phyloP scores from a whole-genome alignment of 2,797 vertebrate species.

The Apodemus agrarius region DNA sequence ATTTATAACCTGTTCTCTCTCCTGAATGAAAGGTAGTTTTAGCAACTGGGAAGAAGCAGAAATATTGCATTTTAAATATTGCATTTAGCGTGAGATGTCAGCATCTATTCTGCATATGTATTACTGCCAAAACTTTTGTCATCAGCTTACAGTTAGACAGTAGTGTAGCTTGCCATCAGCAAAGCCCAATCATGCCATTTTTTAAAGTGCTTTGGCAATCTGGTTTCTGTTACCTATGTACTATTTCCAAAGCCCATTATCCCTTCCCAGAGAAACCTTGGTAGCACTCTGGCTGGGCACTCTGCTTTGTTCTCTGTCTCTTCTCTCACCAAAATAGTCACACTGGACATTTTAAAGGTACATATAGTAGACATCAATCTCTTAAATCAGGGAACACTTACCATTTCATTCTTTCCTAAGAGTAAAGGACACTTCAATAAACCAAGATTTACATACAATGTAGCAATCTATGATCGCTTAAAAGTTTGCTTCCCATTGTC shows the following conservation, averaged over 20 bases:
- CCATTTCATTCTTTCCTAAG: not conserved
- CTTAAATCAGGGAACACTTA: not conserved
- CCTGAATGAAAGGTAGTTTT: not conserved
- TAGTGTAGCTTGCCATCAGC: conserved; percentile 1
- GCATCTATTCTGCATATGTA: not conserved
- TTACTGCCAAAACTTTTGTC: not conserved
- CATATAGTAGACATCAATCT: not conserved
- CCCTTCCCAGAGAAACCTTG: not conserved
- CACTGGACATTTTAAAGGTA: not conserved
- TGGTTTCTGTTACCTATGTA: not conserved
- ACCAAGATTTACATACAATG: fast-evolving
- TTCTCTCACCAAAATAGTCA: not conserved
- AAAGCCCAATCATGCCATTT: not conserved
- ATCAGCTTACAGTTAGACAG: not conserved
- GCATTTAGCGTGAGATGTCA: not conserved
- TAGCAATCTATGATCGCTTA: not conserved
- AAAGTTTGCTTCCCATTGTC: not conserved
- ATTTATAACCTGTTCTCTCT: not conserved
- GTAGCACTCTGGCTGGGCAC: not conserved
- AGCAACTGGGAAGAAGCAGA: not conserved
- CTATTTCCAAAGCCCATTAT: not conserved
- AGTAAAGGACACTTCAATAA: not conserved
- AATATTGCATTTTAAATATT: not conserved
- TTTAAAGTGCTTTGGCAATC: not conserved
- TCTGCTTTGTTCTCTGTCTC: not conserved